Percentiles rank a stretch among this genome's conserved stretches.
Conservation (phyloP, 1,140 invertebrate species). For the Listronotus oregonensis region DNA sequence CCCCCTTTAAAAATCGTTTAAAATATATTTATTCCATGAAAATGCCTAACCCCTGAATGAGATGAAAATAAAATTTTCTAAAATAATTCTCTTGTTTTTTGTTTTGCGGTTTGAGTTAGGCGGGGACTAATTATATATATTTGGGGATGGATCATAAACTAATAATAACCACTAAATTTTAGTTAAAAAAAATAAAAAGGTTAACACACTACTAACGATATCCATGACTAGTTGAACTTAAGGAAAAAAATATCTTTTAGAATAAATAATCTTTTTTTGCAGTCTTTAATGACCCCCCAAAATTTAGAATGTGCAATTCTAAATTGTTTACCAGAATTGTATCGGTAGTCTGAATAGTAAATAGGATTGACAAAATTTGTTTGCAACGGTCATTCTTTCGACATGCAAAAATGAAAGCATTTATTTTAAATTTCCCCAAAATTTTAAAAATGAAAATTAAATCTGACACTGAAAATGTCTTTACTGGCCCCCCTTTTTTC, state of each 20-base stretch:
- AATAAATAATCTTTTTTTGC: conserved; percentile 10
- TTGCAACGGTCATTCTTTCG: conserved; percentile 62
- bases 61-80: no score
- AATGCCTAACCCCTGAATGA: no score
- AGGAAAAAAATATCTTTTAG: conserved; percentile 25
- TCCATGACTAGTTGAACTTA: conserved; percentile 55
- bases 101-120: no score
- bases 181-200: conserved; percentile 18
- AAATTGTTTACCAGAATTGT: conserved; percentile 49
- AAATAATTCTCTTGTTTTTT: no score
- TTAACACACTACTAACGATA: conserved; percentile 61
- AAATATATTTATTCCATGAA: no score
- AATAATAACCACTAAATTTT: conserved; percentile 4
- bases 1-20: no score
- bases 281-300: not conserved
- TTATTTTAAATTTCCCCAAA: conserved; percentile 20
- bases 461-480: no score
- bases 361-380: conserved; percentile 64
- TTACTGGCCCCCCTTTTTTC: no score
- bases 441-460: not conserved
- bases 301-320: conserved; percentile 29
- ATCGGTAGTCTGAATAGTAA: conserved; percentile 69
- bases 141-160: no score
- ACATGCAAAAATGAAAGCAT: conserved; percentile 40
- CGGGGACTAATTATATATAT: no score